Base-by-base conservation (phyloP, 2,113 vertebrate genomes). In the Coracopsis vasa region DNA sequence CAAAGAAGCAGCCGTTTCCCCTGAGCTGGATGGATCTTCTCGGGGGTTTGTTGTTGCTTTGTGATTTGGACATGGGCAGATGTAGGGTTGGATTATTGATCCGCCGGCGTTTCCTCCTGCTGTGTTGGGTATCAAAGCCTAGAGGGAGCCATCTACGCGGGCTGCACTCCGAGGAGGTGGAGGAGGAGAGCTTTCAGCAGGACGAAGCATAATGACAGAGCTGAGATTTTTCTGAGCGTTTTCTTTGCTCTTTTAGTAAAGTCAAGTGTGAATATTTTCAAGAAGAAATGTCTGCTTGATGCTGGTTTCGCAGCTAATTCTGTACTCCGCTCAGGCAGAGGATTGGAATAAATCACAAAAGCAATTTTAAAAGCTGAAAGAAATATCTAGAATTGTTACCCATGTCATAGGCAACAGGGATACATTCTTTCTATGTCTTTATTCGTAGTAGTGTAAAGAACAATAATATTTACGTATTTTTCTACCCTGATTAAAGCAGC, bases 91-190 rank as follows among this genome's bases (percentile, higher is more conserved):
- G 16, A 5, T 37, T 35, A 92, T 88, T 9, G 84, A 91, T 80
- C 47, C 7, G 3, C 58, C 27, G 2, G 20, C 16, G 37, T 51
- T 80, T 90, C 65, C 69, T 91, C 94, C 91, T 97, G 98, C 96
- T 70, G 86, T 98, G 95, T 48, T 88, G 64, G 27, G 24, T 50
- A 93, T 66, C 90, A 69, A 58, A 79, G 94, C 97, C 97, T 98
- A 98, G 98, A 98, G 98, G 98, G 98, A 97, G 98, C 97, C 96
- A 95, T 97, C 72, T 80, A 74, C 86, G 91, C 96, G 48, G 83
- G 62, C 62, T 89, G 90, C 2, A 58, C 60, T 23, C 50, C 45
- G 29, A 56, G 31, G 79, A 58, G 42, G 51, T 50, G 77, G 18
- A 45, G 72, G 8, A 47, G 78, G 17, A 66, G 56, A 28, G 86